Evolutionary conservation across 2,888 invertebrate genomes (phyloP).

Genomic region (Lutraria lutraria): DNA sequence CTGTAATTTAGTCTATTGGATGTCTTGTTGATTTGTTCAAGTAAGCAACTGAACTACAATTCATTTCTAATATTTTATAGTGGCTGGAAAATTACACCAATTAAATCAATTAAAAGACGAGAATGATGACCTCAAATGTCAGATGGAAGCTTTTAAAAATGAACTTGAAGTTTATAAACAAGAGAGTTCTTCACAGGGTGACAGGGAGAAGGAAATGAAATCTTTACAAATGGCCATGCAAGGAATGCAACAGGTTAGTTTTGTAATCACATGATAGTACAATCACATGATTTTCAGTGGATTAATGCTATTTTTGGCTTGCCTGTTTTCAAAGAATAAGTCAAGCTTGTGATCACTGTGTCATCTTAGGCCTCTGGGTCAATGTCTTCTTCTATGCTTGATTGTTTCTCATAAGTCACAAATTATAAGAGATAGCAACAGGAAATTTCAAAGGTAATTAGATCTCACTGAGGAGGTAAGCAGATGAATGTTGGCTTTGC

Average conservation of each 20-base stretch:
- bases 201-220: constrained; percentile 94
- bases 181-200: constrained; percentile 91
- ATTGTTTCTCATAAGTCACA: no score
- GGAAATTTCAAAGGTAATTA: no score
- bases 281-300: no score
- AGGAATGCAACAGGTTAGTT: constrained; percentile 87
- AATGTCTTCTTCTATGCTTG: no score
- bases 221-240: constrained; percentile 90
- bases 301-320: no score
- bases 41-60: background rate
- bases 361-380: no score
- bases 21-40: background rate
- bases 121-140: constrained; percentile 95
- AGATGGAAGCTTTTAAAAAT: constrained; percentile 96
- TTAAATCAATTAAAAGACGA: constrained; percentile 89
- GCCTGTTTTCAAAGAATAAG: no score
- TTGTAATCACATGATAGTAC: background rate
- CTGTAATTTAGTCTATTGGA: background rate
- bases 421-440: no score
- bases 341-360: no score
- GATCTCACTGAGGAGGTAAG: no score
- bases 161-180: constrained; percentile 95
- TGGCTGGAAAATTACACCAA: constrained; percentile 68
- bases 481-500: no score
- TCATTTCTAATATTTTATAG: constrained; percentile 41